A percentile compares a stretch with the other conserved stretches of the same genome.
phyloP scores from a whole-genome alignment of 2,113 vertebrate species.

The Tor tambroides region DNA sequence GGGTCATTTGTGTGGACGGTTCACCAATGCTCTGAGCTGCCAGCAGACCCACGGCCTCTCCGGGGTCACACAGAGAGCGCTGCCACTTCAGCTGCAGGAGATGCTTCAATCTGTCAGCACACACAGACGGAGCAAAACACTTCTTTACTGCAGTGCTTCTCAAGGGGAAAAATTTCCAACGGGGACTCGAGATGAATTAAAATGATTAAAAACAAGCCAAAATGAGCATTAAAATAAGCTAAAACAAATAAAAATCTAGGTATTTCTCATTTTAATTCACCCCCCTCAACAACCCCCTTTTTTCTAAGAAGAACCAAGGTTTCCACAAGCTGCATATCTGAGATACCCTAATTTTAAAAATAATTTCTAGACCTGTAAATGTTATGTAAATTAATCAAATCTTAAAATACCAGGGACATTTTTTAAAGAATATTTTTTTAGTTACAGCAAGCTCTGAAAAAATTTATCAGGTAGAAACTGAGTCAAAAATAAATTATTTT shows the following conservation, averaged over 20 bases:
- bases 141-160: background rate
- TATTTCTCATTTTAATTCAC: too few relatives aligned
- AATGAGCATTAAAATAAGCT: background rate
- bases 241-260: background rate
- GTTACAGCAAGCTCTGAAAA: too few relatives aligned
- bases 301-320: too few relatives aligned
- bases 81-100: conserved; percentile 95
- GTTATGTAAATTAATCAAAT: background rate
- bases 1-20: conserved; percentile 98
- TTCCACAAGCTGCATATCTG: too few relatives aligned
- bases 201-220: background rate
- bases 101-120: conserved; percentile 77
- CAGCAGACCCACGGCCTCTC: conserved; percentile 94
- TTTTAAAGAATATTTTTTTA: too few relatives aligned
- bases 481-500: too few relatives aligned
- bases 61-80: conserved; percentile 89
- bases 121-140: background rate
- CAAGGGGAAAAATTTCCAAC: background rate
- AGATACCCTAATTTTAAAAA: too few relatives aligned
- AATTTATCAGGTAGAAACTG: too few relatives aligned
- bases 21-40: conserved; percentile 98
- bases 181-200: background rate
- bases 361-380: too few relatives aligned
- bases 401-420: background rate
- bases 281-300: too few relatives aligned